phyloP scores from a whole-genome alignment of 1,140 invertebrate genomes.

The Drosophila micromelanica region DNA sequence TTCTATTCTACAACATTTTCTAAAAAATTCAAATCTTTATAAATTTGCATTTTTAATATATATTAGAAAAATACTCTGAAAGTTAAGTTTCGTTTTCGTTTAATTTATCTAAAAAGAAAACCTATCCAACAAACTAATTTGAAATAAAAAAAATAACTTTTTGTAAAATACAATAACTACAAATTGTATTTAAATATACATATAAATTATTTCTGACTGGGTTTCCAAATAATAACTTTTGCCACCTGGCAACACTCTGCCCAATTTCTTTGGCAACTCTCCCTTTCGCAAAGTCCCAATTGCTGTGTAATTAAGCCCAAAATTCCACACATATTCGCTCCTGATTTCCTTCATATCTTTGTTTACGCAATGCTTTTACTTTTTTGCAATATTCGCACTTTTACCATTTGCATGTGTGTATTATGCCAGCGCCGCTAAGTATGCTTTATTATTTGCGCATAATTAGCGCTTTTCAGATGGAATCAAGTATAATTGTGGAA shows the following conservation, averaged over 20 bases:
- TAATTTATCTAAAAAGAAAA: no score
- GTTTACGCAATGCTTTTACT: slow-evolving; percentile 41
- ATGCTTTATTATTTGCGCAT: slow-evolving; percentile 67
- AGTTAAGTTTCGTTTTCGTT: no score
- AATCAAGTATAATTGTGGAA: slow-evolving; percentile 52
- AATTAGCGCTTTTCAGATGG: slow-evolving; percentile 73
- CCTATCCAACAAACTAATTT: no score
- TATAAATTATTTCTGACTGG: background rate
- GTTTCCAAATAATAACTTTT: slow-evolving; percentile 11
- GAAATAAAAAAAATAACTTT: no score
- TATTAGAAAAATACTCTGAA: no score
- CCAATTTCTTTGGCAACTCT: slow-evolving; percentile 22
- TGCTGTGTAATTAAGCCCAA: slow-evolving; percentile 60
- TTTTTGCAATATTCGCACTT: slow-evolving; percentile 48
- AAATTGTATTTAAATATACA: no score
- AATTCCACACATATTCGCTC: slow-evolving; percentile 43
- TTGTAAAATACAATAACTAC: no score
- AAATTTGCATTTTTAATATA: no score
- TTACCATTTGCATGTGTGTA: slow-evolving; percentile 13
- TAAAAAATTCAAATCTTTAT: no score
- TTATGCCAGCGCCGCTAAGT: slow-evolving; percentile 32
- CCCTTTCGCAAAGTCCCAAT: slow-evolving; percentile 21
- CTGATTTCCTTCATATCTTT: slow-evolving; percentile 11
- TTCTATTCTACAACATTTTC: no score
- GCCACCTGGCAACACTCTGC: slow-evolving; percentile 17